Evolutionary conservation across 2,113 vertebrate genomes (phyloP), one percentile per base, ranked within the genome.

Genomic region (Argyrosomus japonicus): DNA sequence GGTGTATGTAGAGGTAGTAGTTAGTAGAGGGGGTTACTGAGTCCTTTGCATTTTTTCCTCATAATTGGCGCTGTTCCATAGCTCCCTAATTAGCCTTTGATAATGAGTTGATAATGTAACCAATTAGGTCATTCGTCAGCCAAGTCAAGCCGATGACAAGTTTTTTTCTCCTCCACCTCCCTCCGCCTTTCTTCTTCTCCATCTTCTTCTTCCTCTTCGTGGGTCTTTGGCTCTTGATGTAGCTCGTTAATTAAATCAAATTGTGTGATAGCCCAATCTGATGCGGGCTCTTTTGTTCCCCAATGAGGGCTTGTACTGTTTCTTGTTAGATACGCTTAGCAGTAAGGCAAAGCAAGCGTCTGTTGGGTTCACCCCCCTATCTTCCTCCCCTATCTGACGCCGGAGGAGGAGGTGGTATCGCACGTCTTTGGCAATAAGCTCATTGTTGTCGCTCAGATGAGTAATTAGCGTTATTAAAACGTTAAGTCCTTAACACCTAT

Each of bases 241-340:
- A 88, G 93, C 86, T 91, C 93, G 95, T 93, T 96, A 95, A 96
- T 97, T 96, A 95, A 96, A 96, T 95, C 92, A 92, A 95, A 95
- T 92, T 84, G 83, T 94, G 94, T 91, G 91, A 94, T 95, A 89
- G 92, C 90, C 10, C 81, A 95, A 91, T 96, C 94, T 94, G 93
- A 93, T 91, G 92, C 79, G 75, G 58, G 81, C 77, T 83, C 93
- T 95, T 95, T 94, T 93, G 93, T 93, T 94, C 92, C 88, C 87
- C 91, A 91, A 90, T 94, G 93, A 94, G 85, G 92, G 92, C 90
- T 85, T 65, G 82, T 85, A 68, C 78, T 75, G 82, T 82, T 81
- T 80, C 82, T 67, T 85, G 80, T 88, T 65, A 80, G 84, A 92
- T 88, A 84, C 70, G 65, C 32, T 40, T 10, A 58, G 63, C 60